Base-by-base conservation (phyloP, 2,797 vertebrate genomes). In the Helarctos malayanus region DNA sequence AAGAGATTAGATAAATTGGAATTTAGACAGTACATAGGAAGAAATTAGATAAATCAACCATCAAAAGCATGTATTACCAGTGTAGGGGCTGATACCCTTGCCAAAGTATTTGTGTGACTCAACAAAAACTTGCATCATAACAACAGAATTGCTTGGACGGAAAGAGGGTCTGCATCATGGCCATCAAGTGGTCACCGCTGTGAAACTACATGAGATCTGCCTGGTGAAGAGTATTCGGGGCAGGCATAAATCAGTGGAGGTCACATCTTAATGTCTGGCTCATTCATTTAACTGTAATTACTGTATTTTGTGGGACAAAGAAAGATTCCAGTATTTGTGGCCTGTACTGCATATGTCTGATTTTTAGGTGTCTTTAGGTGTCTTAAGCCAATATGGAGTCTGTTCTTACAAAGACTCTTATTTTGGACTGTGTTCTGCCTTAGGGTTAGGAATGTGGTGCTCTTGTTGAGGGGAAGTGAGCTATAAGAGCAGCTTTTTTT, bases 61-160 rank as follows among this genome's bases (percentile, higher is more conserved):
- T 99, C 99, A 97, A 99, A 99, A 99, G 99, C 99, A 86, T 99
- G 99, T 98, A 99, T 99, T 98, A 99, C 99, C 98, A 99, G 99
- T 68, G 99, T 99, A n/a, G 99, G 99, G 96, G 99, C 99, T 47
- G 99, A 99, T 98, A 99, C 99, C 97, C 99, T 99, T 98, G 99
- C 99, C 98, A 99, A 99, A 99, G 99, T 99, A 83, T 99, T 99
- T 88, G 99, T 99, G 98, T 99, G 99, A 99, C 98, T 97, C 56
- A 98, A 89, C 84, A 98, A 83, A 98, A 97, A 95, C 98, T 97
- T 95, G 89, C 93, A 6, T 96, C 94, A 29, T 16, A 97, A 98
- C 91, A 98, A 98, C 98, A 98, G 98, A 98, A 98, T 97, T 98
- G 92, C 98, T 98, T 98, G 98, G 98, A 98, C 98, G 98, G 96